Evolutionary conservation across 1,140 invertebrate genomes (phyloP), one percentile per base, ranked within the genome.

Genomic region (Papilio machaon): DNA sequence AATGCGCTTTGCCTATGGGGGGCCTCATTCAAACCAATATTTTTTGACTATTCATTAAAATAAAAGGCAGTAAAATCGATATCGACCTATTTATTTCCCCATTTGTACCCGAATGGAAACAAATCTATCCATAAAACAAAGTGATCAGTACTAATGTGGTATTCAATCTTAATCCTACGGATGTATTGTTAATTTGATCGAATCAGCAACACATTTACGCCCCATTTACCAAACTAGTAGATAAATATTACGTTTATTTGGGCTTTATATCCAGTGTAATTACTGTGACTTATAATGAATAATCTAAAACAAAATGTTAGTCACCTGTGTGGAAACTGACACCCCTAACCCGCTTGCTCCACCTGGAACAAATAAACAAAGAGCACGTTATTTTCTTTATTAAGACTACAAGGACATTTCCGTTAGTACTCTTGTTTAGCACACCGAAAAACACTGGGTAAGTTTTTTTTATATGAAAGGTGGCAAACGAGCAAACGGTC

Each of bases 291-390:
- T 64, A 64, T 5, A 64, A 23, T 64, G 13, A 23, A 30, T 47
- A 49, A 35, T 19, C 0, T 19, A 74, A 15, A 67, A 75, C 38
- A 19, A 76, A 73, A 79, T 80, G 30, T 54, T 76, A 75, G 70
- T 86, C 83, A 93, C 91, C 89, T 93, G 91, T 83, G 91, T 92
- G 54, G 91, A 93, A 82, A 93, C 91, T 64, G 91, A 93, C 74
- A 93, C 90, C 73, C 90, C 90, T n/a, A 87, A 86, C 64, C 87
- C 85, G 70, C 88, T 82, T 46, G 83, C 86, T 47, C 83, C 88
- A 90, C 90, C 91, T 93, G 84, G 15, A 85, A 89, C 80, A 75
- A 85, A 85, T 77, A 74, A 58, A 80, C 19, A 83, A 85, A 35
- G 74, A 7, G 54, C 64, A 60, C n/a, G 38, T 58, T 60, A 43